Conservation (phyloP, 2,797 vertebrate species). For the Acridotheres tristis region DNA sequence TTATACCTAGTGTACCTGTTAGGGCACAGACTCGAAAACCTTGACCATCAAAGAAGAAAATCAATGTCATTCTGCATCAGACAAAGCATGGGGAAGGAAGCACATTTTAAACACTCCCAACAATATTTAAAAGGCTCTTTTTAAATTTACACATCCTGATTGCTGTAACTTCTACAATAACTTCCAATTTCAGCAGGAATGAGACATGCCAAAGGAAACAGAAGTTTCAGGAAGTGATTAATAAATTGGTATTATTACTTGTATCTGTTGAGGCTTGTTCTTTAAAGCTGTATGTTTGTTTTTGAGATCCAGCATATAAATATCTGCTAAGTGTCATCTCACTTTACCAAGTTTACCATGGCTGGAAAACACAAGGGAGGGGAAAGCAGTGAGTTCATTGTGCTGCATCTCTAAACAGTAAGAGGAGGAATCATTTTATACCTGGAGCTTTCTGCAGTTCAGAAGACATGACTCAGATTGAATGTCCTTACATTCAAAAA, state of each 20-base stretch:
- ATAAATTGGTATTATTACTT: neutral
- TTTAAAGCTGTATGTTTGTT: neutral
- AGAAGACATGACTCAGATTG: neutral
- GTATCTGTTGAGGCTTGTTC: slow-evolving; percentile 23
- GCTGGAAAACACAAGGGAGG: neutral
- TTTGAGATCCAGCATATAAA: neutral
- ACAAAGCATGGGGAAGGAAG: neutral
- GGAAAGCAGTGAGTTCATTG: neutral
- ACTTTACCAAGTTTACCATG: neutral
- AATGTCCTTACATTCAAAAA: neutral
- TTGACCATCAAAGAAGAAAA: neutral
- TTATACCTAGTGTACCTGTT: neutral
- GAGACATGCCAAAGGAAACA: neutral
- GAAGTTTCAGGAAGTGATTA: slow-evolving; percentile 29
- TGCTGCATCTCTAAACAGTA: neutral
- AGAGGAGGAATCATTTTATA: neutral
- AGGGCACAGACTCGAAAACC: neutral
- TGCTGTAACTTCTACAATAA: neutral
- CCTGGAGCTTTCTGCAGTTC: neutral
- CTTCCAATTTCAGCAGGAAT: neutral
- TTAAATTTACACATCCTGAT: slow-evolving; percentile 24
- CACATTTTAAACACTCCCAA: neutral
- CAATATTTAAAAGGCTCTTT: neutral
- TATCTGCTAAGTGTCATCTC: neutral
- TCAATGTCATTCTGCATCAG: neutral